Base-by-base conservation (phyloP, 1,140 invertebrate genomes). In the Hirudo medicinalis region DNA sequence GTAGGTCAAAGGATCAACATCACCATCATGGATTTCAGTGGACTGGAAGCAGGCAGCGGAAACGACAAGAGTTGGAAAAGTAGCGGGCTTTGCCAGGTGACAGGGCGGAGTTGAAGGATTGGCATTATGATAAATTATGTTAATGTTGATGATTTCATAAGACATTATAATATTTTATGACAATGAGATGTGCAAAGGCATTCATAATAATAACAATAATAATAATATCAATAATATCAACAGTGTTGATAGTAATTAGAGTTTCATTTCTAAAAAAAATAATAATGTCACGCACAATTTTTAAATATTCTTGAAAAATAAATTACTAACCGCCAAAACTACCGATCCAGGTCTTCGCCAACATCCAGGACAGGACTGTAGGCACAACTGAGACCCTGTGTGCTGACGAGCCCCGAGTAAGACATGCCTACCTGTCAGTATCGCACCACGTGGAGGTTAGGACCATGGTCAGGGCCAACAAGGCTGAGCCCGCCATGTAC, bases 11-110 rank as follows among this genome's bases (percentile, higher is more conserved):
- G 70, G 53, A 68, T 74, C 40, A 71, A 71, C 70, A 67, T 74
- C 70, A 74, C 60, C 32, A 54, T 74, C 22, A 29, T 67, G 36
- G 73, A 74, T 49, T 74, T 74, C 70, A 70, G 40, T 25, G 69
- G 29, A 4, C 43, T n/a, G 4, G 29, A 68, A 25, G 17, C 67
- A 27, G 11, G 67, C n/a, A 20, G 15, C 8, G 57, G 57, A 63
- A 32, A 63, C 19, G 22, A 27, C 57, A 25, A 32, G 8, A 25
- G 57, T 6, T 25, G 29, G 22, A 32, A 32, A 13, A 63, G 67
- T 17, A 68, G n/a, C 27, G 29, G 67, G 19, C 67, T 68, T 49
- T 49, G 43, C 15, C 43, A 49, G 43, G 43, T 40, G 40, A 40
- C 4, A 6, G 11, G 40, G 11, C 4, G 40, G 40, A 40, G 4